A percentile compares a stretch with the other conserved stretches of the same genome.
These are phyloP conservation scores for Lysiphlebus fabarum DNA, from an alignment of 1,140 invertebrate species.

Conservation along the genomic window DNA sequence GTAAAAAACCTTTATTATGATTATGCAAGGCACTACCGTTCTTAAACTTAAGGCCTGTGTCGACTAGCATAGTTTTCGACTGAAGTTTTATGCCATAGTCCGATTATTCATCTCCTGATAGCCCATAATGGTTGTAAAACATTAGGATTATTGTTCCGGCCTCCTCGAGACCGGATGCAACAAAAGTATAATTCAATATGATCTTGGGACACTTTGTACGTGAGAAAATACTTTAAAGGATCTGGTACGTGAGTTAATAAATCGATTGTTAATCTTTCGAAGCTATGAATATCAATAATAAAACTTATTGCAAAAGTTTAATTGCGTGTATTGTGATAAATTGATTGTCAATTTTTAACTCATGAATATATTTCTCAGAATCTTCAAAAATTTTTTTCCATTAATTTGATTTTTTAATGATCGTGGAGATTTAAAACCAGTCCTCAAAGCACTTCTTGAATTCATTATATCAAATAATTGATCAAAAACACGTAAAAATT, in stretches of 20 bases:
- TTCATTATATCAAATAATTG: constrained; percentile 25
- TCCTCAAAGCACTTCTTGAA: constrained; percentile 16
- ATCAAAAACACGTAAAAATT: constrained; percentile 23
- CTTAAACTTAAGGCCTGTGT: no score
- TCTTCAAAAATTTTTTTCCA: constrained; percentile 20
- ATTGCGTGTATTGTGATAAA: constrained; percentile 1
- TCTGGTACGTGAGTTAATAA: no score
- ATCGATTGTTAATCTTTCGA: constrained; percentile 15
- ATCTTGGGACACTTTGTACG: constrained; percentile 28
- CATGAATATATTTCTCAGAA: constrained; percentile 12
- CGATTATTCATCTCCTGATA: not conserved
- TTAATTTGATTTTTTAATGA: constrained; percentile 10
- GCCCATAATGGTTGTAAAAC: constrained; percentile 19
- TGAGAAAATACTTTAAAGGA: constrained; percentile 15
- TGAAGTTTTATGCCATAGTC: no score
- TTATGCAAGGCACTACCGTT: no score
- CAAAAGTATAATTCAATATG: constrained; percentile 29
- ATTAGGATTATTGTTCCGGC: constrained; percentile 31
- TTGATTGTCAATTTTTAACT: constrained; percentile 5
- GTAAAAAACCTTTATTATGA: no score
- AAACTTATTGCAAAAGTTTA: constrained; percentile 26
- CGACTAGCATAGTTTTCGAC: no score
- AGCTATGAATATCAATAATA: constrained; percentile 23
- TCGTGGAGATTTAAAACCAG: constrained; percentile 17
- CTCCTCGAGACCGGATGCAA: constrained; percentile 26